Conservation (phyloP, 1,140 invertebrate species). For the Venustaconcha ellipsiformis region DNA sequence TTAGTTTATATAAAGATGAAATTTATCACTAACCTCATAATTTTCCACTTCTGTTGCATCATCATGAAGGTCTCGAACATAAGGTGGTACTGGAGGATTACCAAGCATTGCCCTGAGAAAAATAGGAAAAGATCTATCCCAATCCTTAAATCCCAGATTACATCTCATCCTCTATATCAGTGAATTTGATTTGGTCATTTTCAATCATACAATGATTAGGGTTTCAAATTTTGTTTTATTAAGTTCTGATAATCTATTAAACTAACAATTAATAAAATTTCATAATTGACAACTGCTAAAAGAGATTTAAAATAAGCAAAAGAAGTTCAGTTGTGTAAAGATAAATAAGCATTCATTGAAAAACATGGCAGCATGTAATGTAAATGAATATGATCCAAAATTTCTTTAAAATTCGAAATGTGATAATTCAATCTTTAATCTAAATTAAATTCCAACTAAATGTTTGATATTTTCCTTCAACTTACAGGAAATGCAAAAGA, state of each 20-base stretch:
- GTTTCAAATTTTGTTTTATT: neutral
- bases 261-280: neutral
- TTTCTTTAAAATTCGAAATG: neutral
- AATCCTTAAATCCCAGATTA: neutral
- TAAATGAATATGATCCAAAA: too few species aligned
- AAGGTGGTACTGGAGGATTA: constrained; percentile 82
- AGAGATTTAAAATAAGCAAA: neutral
- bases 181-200: too few species aligned
- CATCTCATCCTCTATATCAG: too few species aligned
- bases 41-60: constrained; percentile 82
- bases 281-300: neutral
- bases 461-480: constrained; percentile 22
- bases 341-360: too few species aligned
- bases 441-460: neutral
- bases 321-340: neutral
- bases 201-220: too few species aligned
- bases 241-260: neutral
- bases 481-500: constrained; percentile 85
- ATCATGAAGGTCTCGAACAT: constrained; percentile 70
- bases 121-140: neutral
- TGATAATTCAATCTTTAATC: neutral
- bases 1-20: too few species aligned
- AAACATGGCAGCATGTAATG: too few species aligned
- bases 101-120: constrained; percentile 87
- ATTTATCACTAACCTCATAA: constrained; percentile 52